These are phyloP conservation scores for Mya arenaria DNA, from an alignment of 1,140 invertebrate genomes.

Conservation along the genomic window DNA sequence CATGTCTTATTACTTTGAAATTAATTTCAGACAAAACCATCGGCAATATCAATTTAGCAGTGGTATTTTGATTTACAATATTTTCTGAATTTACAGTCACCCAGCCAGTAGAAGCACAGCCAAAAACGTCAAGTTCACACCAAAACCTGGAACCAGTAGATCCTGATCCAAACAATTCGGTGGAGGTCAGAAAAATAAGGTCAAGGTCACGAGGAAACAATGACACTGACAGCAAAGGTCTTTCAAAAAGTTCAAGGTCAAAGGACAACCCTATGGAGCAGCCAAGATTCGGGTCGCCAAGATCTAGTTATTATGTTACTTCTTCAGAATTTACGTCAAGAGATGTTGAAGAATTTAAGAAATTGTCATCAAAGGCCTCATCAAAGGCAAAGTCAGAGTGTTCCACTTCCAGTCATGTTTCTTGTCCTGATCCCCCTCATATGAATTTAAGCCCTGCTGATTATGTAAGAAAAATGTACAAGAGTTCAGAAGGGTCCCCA, in stretches of 20 bases:
- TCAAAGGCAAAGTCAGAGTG: constrained; percentile 61
- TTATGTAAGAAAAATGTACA: constrained; percentile 43
- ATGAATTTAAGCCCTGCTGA: constrained; percentile 58
- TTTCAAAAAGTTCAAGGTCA: neutral
- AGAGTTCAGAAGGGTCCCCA: neutral
- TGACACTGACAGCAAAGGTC: neutral
- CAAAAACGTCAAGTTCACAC: no score
- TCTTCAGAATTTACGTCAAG: constrained; percentile 56
- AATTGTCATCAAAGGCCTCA: constrained; percentile 30
- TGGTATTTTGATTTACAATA: no score
- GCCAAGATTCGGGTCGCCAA: constrained; percentile 17
- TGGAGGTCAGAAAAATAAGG: constrained; percentile 16
- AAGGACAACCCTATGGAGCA: constrained; percentile 37
- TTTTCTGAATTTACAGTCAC: no score
- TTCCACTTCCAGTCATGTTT: constrained; percentile 70
- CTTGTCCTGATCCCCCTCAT: constrained; percentile 68
- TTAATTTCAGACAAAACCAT: no score
- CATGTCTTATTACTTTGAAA: no score
- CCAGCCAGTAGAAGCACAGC: no score
- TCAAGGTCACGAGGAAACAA: constrained; percentile 47
- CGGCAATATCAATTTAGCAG: no score
- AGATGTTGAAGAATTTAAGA: constrained; percentile 67
- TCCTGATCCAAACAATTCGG: no score
- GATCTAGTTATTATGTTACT: constrained; percentile 37
- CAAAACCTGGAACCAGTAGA: no score